These are phyloP conservation scores for Gonioctena quinquepunctata DNA, from an alignment of 1,140 invertebrate species.

Conservation along the genomic window DNA sequence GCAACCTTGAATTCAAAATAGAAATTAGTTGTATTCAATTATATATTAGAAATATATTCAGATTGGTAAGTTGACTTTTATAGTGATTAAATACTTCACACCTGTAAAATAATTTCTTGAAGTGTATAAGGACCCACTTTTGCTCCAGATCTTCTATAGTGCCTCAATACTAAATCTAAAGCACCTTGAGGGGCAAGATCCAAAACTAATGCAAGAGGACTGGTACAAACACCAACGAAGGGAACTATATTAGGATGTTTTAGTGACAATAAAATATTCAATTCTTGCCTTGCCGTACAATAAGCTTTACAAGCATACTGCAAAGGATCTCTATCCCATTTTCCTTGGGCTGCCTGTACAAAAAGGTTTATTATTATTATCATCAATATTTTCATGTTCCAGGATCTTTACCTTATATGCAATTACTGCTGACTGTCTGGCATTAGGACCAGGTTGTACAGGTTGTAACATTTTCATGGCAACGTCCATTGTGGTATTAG, in stretches of 20 bases:
- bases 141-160: constrained; percentile 82
- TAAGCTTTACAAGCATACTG: constrained; percentile 94
- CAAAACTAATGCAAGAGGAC: constrained; percentile 88
- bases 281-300: constrained; percentile 90
- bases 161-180: constrained; percentile 78
- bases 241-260: constrained; percentile 92
- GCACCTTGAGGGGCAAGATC: constrained; percentile 91
- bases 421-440: constrained; percentile 71
- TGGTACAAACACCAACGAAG: constrained; percentile 84
- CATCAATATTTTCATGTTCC: too few species aligned
- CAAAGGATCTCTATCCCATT: constrained; percentile 89
- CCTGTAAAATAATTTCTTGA: constrained; percentile 85
- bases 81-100: constrained; percentile 44
- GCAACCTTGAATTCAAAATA: constrained; percentile 66
- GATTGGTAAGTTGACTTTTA: background rate
- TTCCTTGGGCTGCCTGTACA: constrained; percentile 66
- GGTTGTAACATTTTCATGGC: constrained; percentile 97
- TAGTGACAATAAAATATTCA: constrained; percentile 85
- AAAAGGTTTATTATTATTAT: background rate
- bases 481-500: constrained; percentile 69
- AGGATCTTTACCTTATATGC: constrained; percentile 76
- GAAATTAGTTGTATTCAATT: background rate
- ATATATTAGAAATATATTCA: too few species aligned
- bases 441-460: constrained; percentile 81
- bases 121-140: constrained; percentile 79